Evolutionary conservation across 2,113 vertebrate genomes (phyloP).

Genomic region (Entelurus aequoreus): DNA sequence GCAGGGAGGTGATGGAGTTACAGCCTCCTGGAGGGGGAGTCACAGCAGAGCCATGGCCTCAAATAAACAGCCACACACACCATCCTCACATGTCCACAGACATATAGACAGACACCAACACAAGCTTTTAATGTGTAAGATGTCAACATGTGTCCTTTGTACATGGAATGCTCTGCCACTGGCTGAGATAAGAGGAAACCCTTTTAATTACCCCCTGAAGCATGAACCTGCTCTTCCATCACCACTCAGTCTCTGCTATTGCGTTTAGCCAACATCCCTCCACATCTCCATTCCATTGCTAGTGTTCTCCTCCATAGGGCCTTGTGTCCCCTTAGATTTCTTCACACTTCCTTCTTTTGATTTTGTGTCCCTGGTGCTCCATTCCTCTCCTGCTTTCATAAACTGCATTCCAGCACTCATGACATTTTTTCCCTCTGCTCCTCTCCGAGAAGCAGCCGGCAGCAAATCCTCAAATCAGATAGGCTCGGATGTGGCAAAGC

Average conservation of each 20-base stretch:
- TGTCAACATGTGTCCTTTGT: conserved; percentile 26
- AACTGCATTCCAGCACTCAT: neutral
- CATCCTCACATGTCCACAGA: conserved; percentile 34
- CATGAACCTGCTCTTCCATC: conserved; percentile 44
- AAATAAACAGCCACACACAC: conserved; percentile 38
- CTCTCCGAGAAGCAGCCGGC: conserved; percentile 19
- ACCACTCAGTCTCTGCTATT: conserved; percentile 25
- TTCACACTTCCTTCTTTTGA: conserved; percentile 17
- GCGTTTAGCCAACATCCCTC: conserved; percentile 36
- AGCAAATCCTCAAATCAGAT: conserved; percentile 26
- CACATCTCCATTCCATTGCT: conserved; percentile 15
- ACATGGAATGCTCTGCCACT: conserved; percentile 35
- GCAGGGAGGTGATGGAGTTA: conserved; percentile 74
- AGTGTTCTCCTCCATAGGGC: conserved; percentile 33
- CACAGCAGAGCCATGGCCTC: conserved; percentile 38
- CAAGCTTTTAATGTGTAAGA: conserved; percentile 23
- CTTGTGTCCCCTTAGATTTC: conserved; percentile 40
- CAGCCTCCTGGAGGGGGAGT: conserved; percentile 57
- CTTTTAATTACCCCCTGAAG: conserved; percentile 64
- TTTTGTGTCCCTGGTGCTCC: conserved; percentile 40
- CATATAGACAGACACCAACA: conserved; percentile 26
- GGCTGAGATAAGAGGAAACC: conserved; percentile 42
- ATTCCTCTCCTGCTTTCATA: conserved; percentile 12
- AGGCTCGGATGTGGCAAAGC: conserved; percentile 10
- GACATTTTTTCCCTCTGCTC: conserved; percentile 16